phyloP scores from a whole-genome alignment of 2,113 vertebrate species.

The Sclerurus mexicanus region DNA sequence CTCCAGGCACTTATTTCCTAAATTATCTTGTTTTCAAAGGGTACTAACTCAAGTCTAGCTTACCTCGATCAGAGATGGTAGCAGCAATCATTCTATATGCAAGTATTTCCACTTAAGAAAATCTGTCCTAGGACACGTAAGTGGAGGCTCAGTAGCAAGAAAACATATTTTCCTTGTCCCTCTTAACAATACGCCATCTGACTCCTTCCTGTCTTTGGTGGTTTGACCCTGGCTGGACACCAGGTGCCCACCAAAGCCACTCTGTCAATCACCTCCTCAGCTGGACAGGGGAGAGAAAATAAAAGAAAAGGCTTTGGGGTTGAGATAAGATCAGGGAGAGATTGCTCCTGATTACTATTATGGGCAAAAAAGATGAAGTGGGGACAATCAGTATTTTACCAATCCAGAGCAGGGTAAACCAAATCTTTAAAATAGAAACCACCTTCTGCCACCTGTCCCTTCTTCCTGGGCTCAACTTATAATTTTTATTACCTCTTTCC shows the following conservation, averaged over 20 bases:
- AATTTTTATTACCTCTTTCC: neutral
- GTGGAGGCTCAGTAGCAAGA: neutral
- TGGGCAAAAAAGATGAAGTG: neutral
- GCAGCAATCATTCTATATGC: neutral
- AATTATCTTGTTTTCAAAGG: neutral
- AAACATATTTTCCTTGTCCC: neutral
- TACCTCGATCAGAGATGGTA: neutral
- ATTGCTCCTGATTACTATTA: neutral
- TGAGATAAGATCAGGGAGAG: neutral
- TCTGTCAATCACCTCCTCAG: neutral
- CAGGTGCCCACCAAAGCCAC: neutral
- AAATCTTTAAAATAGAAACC: neutral
- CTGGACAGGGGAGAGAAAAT: neutral
- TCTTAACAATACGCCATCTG: neutral
- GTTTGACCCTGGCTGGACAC: neutral
- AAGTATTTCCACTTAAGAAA: neutral
- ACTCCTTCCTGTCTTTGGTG: neutral
- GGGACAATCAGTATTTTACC: neutral
- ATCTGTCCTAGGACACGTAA: neutral
- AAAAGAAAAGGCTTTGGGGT: neutral
- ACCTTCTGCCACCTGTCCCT: neutral
- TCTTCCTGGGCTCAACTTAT: neutral
- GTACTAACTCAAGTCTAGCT: neutral
- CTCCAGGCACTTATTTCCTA: neutral
- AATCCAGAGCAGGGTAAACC: neutral